Conservation (phyloP, 2,888 invertebrate genomes). For the Rhopalosiphum nymphaeae region DNA sequence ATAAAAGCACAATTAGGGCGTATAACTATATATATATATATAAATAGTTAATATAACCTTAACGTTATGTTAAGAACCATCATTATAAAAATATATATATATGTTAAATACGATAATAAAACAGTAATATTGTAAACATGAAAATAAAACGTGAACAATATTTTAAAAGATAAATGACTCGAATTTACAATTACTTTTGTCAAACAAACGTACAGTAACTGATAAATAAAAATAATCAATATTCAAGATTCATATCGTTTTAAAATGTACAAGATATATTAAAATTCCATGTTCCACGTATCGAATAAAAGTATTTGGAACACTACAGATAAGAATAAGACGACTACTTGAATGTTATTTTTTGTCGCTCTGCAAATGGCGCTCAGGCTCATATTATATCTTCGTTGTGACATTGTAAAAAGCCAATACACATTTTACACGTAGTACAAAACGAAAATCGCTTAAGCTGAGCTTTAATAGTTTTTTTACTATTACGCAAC, state of each 20-base stretch:
- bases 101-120: background rate
- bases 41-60: background rate
- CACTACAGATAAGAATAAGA: background rate
- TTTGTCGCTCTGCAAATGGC: background rate
- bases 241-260: background rate
- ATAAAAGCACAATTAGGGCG: background rate
- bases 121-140: background rate
- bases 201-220: background rate
- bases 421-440: background rate
- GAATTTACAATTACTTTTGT: background rate
- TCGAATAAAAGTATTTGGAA: background rate
- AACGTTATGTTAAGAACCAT: background rate
- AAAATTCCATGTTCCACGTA: background rate
- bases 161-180: background rate
- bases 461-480: background rate
- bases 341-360: background rate
- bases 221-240: background rate
- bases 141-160: background rate
- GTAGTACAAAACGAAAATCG: background rate
- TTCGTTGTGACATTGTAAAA: background rate
- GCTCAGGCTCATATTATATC: background rate
- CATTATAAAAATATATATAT: background rate
- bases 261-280: background rate
- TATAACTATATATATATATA: background rate
- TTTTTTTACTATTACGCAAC: background rate